A percentile compares a stretch with the other conserved stretches of the same genome.
These are phyloP conservation scores for Ornithorhynchus anatinus DNA, from an alignment of 2,113 vertebrate genomes.

Conservation along the genomic window DNA sequence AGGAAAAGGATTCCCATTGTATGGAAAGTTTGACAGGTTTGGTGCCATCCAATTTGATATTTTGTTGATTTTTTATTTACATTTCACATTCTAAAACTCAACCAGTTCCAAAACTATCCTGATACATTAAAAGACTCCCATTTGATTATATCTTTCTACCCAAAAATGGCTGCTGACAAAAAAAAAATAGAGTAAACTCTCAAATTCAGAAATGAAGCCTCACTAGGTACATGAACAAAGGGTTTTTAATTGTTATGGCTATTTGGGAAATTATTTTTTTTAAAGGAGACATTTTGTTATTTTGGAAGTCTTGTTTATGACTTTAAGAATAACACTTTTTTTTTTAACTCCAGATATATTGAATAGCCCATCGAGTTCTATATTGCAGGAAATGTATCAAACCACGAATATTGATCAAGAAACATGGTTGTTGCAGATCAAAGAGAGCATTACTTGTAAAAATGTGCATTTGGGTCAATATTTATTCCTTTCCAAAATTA, in stretches of 20 bases:
- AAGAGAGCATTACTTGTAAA: slow-evolving; percentile 56
- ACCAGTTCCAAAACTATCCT: not conserved
- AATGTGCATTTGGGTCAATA: not conserved
- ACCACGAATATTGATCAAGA: slow-evolving; percentile 57
- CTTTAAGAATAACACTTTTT: not conserved
- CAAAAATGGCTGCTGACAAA: not conserved
- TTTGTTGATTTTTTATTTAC: too few relatives aligned
- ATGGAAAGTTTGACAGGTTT: too few relatives aligned
- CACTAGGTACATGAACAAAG: too few relatives aligned
- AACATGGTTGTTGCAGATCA: slow-evolving; percentile 53
- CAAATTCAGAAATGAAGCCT: too few relatives aligned
- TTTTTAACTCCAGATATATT: slow-evolving; percentile 41
- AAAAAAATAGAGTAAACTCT: too few relatives aligned
- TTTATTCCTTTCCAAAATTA: slow-evolving; percentile 48
- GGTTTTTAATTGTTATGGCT: not conserved
- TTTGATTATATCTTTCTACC: not conserved
- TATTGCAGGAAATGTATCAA: slow-evolving; percentile 62
- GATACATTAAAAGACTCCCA: not conserved
- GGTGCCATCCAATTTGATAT: too few relatives aligned
- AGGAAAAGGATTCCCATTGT: too few relatives aligned
- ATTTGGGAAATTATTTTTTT: slow-evolving; percentile 3
- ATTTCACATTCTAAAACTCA: not conserved
- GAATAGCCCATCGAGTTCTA: slow-evolving; percentile 46
- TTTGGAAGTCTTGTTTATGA: slow-evolving; percentile 1
- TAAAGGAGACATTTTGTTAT: not conserved